phyloP scores from a whole-genome alignment of 2,113 vertebrate genomes.

The Coryphaenoides rupestris region DNA sequence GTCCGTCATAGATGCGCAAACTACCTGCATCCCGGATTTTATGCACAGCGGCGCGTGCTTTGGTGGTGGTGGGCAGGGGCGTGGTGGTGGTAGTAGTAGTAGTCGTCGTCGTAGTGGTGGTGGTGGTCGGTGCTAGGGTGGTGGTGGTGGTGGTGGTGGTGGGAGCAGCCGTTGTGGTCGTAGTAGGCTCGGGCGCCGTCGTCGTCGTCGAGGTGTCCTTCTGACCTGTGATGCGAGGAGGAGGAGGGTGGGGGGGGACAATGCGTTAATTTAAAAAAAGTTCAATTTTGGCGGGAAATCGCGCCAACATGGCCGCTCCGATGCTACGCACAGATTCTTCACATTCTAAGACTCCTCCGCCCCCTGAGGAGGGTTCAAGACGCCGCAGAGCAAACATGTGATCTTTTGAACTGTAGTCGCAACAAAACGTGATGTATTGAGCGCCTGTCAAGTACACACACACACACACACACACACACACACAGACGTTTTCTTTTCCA shows the following conservation, averaged over 20 bases:
- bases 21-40: constrained; percentile 82
- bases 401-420: constrained; percentile 9
- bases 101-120: constrained; percentile 36
- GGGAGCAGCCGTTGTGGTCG: constrained; percentile 42
- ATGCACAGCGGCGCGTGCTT: constrained; percentile 64
- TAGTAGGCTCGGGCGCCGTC: constrained; percentile 35
- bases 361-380: constrained; percentile 36
- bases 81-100: constrained; percentile 36
- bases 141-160: constrained; percentile 47
- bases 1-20: constrained; percentile 1
- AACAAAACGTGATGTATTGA: constrained; percentile 5
- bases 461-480: no score
- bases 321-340: constrained; percentile 54
- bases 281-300: constrained; percentile 23
- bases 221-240: constrained; percentile 55
- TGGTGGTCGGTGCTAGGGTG: constrained; percentile 30
- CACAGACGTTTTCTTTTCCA: no score
- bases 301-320: constrained; percentile 38
- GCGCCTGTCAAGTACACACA: not conserved
- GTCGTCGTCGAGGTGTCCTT: constrained; percentile 56
- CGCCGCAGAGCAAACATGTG: not conserved
- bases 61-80: constrained; percentile 59
- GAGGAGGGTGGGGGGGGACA: constrained; percentile 1
- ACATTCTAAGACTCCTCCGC: constrained; percentile 38
- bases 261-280: no score